Percentiles rank a stretch among this genome's conserved stretches.
Conservation (phyloP, 2,797 vertebrate species). For the Pagetopsis macropterus region DNA sequence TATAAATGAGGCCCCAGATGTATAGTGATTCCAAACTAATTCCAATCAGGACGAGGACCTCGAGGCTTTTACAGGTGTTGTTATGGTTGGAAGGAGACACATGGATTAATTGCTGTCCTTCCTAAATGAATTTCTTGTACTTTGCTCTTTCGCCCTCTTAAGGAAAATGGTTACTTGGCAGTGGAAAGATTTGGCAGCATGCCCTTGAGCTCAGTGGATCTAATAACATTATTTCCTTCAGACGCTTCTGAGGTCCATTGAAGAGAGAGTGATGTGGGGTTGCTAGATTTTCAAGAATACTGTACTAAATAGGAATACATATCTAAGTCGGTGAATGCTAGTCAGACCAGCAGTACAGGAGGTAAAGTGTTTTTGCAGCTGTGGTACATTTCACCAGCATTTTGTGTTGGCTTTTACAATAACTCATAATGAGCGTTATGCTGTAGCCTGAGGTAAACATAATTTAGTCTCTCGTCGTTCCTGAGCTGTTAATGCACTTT, state of each 20-base stretch:
- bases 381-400: slow-evolving; percentile 10
- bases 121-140: slow-evolving; percentile 65
- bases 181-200: slow-evolving; percentile 57
- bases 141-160: slow-evolving; percentile 56
- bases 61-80: slow-evolving; percentile 25
- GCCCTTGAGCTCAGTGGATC: slow-evolving; percentile 38
- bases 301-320: neutral
- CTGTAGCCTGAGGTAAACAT: slow-evolving; percentile 37
- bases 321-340: neutral
- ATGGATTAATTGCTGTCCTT: slow-evolving; percentile 56
- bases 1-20: neutral
- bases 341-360: neutral
- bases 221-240: slow-evolving; percentile 64
- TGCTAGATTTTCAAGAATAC: slow-evolving; percentile 27
- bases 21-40: slow-evolving; percentile 18
- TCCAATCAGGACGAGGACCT: slow-evolving; percentile 43
- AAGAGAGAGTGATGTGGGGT: slow-evolving; percentile 28
- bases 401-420: slow-evolving; percentile 41
- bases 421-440: slow-evolving; percentile 49
- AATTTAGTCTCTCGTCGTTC: slow-evolving; percentile 59
- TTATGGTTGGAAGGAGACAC: slow-evolving; percentile 10
- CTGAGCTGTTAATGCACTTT: slow-evolving; percentile 46
- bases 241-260: slow-evolving; percentile 59
- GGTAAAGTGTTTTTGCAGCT: neutral
- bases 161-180: slow-evolving; percentile 67